Base-by-base conservation (phyloP, 2,797 vertebrate species). In the Enteromius mattozi region DNA sequence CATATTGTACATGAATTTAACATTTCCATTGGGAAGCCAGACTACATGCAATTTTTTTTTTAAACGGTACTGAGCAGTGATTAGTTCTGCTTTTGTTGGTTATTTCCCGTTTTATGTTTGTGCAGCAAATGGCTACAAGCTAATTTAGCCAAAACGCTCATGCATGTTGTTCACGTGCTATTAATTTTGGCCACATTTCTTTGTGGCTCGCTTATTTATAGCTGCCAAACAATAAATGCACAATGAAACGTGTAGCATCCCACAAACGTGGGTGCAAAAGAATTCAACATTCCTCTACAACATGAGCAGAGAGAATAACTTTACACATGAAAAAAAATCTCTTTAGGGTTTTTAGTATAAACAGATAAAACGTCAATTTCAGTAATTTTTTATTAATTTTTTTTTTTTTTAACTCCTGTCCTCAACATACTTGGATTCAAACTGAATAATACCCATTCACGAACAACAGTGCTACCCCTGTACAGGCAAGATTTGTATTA, bases 61-160 rank as follows among this genome's bases (percentile, higher is more conserved):
- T 24, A n/a, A 61, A 35, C 4, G n/a, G n/a, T 70, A 81, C 49
- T 10, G 63, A 56, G 17, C 16, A 54, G 16, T 30, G 66, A 70
- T 70, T 5, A 45, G 24, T 72, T 72, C 68, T 72, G 51, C 24
- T 59, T 61, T 61, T 76, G 68, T 63, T 30, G 14, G 13, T 40
- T 33, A 82, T 75, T 82, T 61, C n/a, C 40, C 4, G 0, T 82
- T 65, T 49, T 63, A 33, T 14, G 19, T 63, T 16, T 82, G 35
- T 12, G 54, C 12, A 37, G 74, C 19, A 61, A 70, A 37, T 72
- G 35, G 8, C 37, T 40, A 13, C 21, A 45, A 59, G 14, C 3
- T 21, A 24, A 37, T 78, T 37, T 72, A 61, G 47, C 74, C 79
- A 37, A 47, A 47, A 54, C n/a, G 13, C 51, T 37, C 17, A 37